These are phyloP conservation scores for Drosophila kohkoa DNA, from an alignment of 1,140 invertebrate genomes.

Conservation along the genomic window DNA sequence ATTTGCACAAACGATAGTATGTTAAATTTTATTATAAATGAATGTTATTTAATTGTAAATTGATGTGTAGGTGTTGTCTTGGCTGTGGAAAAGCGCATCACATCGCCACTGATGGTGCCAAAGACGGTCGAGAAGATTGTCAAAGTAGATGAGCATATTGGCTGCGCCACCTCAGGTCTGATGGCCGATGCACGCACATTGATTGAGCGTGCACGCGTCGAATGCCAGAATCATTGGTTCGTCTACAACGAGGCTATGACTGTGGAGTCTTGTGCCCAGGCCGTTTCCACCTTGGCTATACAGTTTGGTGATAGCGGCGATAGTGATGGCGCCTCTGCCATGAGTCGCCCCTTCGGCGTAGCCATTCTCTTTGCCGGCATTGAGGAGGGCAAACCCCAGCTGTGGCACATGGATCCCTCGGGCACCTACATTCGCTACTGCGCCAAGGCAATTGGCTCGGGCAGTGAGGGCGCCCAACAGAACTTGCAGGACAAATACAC, in stretches of 20 bases:
- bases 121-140: conserved; percentile 99
- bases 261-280: conserved; percentile 98
- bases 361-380: conserved; percentile 96
- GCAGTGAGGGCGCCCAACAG: conserved; percentile 99
- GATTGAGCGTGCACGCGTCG: conserved; percentile 97
- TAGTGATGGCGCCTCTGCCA: conserved; percentile 96
- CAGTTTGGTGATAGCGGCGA: conserved; percentile 99
- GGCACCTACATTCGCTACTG: conserved; percentile 98
- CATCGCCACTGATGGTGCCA: conserved; percentile 97
- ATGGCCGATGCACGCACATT: conserved; percentile 98
- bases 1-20: conserved; percentile 95
- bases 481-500: conserved; percentile 92
- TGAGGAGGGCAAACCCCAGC: conserved; percentile 93
- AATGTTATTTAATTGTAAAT: conserved; percentile 45
- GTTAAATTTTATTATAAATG: background rate
- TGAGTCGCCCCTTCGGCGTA: conserved; percentile 99
- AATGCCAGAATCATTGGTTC: conserved; percentile 99
- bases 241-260: conserved; percentile 98
- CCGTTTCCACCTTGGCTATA: conserved; percentile 99
- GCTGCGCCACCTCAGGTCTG: conserved; percentile 98
- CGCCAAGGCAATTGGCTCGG: conserved; percentile 99
- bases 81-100: conserved; percentile 99
- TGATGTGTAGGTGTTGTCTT: conserved; percentile 90
- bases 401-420: conserved; percentile 99
- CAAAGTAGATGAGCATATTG: conserved; percentile 98